Evolutionary conservation across 2,797 vertebrate genomes (phyloP).

Genomic region (Takifugu ocellatus): DNA sequence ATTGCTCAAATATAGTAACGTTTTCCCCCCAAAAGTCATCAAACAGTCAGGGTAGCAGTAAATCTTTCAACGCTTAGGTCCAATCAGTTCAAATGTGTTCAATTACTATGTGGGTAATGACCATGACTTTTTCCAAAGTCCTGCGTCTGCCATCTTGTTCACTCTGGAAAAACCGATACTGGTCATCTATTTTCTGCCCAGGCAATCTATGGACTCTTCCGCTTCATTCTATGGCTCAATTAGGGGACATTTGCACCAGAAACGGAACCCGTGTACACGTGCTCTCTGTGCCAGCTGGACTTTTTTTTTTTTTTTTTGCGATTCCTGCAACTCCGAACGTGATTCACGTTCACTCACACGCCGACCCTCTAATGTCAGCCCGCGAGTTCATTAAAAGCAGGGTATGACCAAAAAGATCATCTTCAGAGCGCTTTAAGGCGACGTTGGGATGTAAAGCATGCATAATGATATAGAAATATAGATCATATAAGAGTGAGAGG

Average conservation of each 20-base stretch:
- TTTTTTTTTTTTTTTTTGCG: not conserved
- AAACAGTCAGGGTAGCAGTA: not conserved
- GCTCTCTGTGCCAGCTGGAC: not conserved
- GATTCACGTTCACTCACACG: slow-evolving; percentile 26
- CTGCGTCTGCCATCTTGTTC: slow-evolving; percentile 37
- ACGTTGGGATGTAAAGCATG: slow-evolving; percentile 9
- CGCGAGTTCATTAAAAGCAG: slow-evolving; percentile 13
- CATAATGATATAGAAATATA: slow-evolving; percentile 10
- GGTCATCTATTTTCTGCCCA: slow-evolving; percentile 31
- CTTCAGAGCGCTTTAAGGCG: not conserved
- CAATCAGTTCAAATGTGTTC: slow-evolving; percentile 35
- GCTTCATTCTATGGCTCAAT: slow-evolving; percentile 37
- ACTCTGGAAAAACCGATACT: slow-evolving; percentile 64
- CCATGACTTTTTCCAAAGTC: slow-evolving; percentile 42
- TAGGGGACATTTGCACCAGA: slow-evolving; percentile 13
- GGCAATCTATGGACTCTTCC: slow-evolving; percentile 50
- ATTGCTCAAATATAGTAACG: no score
- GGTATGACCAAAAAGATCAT: not conserved
- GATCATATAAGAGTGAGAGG: slow-evolving; percentile 18
- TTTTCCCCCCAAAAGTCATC: no score
- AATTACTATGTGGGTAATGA: slow-evolving; percentile 42
- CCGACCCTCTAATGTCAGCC: slow-evolving; percentile 27
- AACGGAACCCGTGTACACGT: not conserved
- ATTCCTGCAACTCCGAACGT: not conserved
- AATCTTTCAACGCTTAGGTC: slow-evolving; percentile 10